Conservation (phyloP, 2,888 invertebrate species). For the Lepidonotus clava region DNA sequence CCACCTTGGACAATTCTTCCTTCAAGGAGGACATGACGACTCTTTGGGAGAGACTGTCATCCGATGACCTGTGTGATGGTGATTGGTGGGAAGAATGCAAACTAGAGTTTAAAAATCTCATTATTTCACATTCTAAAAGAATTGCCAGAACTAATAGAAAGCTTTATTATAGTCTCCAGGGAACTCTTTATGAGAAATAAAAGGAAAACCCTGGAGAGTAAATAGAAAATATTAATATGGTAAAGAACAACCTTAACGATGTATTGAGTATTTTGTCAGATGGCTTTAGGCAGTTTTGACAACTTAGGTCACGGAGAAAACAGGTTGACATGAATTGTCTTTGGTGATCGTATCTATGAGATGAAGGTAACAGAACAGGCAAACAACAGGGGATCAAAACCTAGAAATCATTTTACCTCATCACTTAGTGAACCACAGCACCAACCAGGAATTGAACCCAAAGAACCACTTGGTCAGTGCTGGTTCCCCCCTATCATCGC, state of each 20-base stretch:
- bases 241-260: not conserved
- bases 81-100: conserved; percentile 1
- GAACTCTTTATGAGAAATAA: not conserved
- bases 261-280: not conserved
- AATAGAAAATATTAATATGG: not conserved
- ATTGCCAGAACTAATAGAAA: not conserved
- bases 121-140: not conserved
- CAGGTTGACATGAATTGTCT: no score
- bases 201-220: not conserved
- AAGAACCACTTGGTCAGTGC: no score
- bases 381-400: no score
- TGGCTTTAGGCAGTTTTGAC: no score
- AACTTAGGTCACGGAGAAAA: no score
- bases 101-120: not conserved
- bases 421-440: no score
- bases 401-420: no score
- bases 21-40: not conserved
- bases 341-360: no score
- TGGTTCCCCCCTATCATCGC: no score
- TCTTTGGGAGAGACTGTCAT: not conserved
- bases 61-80: no score
- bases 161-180: not conserved
- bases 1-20: not conserved
- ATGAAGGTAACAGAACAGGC: no score
- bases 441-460: no score